Evolutionary conservation across 2,888 invertebrate species (phyloP).

Genomic region (Gortyna flavago): DNA sequence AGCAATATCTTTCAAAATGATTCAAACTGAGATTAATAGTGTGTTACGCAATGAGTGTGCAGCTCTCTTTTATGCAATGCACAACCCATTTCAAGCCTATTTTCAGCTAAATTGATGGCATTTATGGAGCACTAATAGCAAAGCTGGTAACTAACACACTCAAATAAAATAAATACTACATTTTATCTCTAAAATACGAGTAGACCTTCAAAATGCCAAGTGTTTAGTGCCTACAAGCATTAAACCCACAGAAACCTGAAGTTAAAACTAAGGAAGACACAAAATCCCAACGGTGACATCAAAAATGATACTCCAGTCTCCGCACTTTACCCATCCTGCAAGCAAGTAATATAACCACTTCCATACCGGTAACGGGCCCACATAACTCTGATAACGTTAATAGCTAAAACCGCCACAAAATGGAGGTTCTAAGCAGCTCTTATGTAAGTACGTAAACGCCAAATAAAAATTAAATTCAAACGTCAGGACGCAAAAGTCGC

Average conservation of each 20-base stretch:
- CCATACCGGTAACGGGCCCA: conserved; percentile 54
- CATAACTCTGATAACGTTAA: conserved; percentile 62
- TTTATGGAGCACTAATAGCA: background rate
- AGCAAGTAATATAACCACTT: conserved; percentile 60
- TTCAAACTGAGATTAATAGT: too few relatives aligned
- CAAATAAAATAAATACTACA: background rate
- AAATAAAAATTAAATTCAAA: conserved; percentile 46
- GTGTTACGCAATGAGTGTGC: too few relatives aligned
- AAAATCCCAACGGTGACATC: conserved; percentile 18
- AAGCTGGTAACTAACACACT: background rate
- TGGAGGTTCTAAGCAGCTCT: conserved; percentile 16
- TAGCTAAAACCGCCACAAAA: conserved; percentile 51
- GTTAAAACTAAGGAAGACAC: conserved; percentile 1
- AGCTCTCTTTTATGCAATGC: background rate
- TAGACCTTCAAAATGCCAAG: background rate
- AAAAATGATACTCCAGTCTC: conserved; percentile 18
- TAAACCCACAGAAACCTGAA: background rate
- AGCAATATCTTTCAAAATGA: too few relatives aligned
- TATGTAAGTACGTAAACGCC: conserved; percentile 17
- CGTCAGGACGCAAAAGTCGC: background rate
- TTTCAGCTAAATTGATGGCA: background rate
- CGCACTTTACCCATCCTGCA: conserved; percentile 23
- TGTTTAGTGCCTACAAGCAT: background rate
- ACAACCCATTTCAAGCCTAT: background rate
- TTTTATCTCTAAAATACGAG: background rate